Conservation (phyloP, 2,797 vertebrate species). For the Hirundo rustica region DNA sequence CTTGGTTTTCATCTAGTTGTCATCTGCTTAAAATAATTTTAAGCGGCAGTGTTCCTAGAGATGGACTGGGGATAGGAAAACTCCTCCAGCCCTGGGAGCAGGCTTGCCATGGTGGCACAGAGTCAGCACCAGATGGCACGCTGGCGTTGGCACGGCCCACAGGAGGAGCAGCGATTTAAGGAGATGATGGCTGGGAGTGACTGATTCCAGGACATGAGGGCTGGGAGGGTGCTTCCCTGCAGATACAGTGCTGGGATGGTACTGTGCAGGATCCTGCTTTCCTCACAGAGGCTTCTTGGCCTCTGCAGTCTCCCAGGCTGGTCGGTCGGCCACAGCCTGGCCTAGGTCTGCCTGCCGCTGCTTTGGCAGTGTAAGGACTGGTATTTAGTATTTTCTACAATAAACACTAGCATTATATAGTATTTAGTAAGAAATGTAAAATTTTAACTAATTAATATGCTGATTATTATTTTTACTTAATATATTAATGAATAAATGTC, state of each 20-base stretch:
- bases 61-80: background rate
- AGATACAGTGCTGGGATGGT: background rate
- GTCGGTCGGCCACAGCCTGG: accelerated
- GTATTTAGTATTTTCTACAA: background rate
- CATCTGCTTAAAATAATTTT: background rate
- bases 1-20: background rate
- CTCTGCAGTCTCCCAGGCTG: background rate
- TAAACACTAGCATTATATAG: background rate
- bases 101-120: background rate
- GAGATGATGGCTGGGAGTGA: background rate
- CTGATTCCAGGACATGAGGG: background rate
- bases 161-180: background rate
- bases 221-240: background rate
- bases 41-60: background rate
- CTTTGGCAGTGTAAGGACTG: background rate
- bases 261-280: background rate
- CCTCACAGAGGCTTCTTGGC: accelerated
- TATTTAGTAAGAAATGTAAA: background rate
- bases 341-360: background rate
- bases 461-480: background rate
- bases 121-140: background rate
- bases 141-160: accelerated
- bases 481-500: background rate
- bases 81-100: background rate
- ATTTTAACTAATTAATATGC: background rate